phyloP scores from a whole-genome alignment of 2,797 vertebrate genomes.

The Sorex maritimensis region DNA sequence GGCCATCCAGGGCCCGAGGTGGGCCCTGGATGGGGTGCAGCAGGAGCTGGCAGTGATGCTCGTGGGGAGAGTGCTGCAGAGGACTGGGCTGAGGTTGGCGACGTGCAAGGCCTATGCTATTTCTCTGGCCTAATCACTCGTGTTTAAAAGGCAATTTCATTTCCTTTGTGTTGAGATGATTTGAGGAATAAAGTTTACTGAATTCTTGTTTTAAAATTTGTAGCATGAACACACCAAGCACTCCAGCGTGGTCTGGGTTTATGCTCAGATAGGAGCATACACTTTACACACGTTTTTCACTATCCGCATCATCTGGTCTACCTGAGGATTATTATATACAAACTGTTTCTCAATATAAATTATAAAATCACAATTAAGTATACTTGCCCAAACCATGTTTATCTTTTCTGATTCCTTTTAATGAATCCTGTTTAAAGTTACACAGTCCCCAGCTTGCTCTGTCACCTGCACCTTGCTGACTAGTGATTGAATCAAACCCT shows the following conservation, averaged over 20 bases:
- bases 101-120: no score
- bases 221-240: no score
- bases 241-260: background rate
- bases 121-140: no score
- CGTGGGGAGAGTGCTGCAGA: no score
- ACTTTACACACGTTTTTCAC: background rate
- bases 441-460: fast-evolving
- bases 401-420: background rate
- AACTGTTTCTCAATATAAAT: constrained; percentile 4
- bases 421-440: constrained; percentile 1
- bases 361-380: constrained; percentile 26
- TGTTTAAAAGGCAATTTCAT: constrained; percentile 20
- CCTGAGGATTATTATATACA: background rate
- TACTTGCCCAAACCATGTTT: background rate
- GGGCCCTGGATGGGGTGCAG: no score
- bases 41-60: no score
- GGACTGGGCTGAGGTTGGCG: no score
- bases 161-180: background rate
- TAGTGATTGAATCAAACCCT: background rate
- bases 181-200: background rate
- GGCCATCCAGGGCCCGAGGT: no score
- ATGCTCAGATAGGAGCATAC: background rate
- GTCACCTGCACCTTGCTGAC: background rate
- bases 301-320: no score
- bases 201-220: background rate